Evolutionary conservation across 2,113 vertebrate genomes (phyloP).

Genomic region (Leptodactylus fuscus): DNA sequence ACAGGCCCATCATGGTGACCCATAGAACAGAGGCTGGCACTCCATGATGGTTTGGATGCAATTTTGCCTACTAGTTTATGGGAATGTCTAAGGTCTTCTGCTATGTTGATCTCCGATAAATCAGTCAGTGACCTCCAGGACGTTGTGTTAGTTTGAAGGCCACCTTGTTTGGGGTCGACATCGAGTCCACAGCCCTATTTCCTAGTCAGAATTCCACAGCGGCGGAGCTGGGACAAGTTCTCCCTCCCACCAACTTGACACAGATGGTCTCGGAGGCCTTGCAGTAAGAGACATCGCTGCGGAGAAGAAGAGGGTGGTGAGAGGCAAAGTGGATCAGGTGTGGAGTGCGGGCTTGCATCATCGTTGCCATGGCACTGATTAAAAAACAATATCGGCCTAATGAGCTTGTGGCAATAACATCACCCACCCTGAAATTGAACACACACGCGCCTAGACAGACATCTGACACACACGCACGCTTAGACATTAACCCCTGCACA

Average conservation of each 20-base stretch:
- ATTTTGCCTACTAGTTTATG: too few species aligned
- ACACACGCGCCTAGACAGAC: neutral
- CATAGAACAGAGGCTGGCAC: too few species aligned
- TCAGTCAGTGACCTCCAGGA: neutral
- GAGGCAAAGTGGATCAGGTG: constrained; percentile 71
- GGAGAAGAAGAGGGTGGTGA: constrained; percentile 61
- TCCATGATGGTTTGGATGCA: too few species aligned
- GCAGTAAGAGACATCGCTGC: constrained; percentile 61
- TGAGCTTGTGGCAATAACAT: constrained; percentile 69
- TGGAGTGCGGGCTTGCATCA: constrained; percentile 64
- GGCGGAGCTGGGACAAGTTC: neutral
- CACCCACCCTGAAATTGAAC: constrained; percentile 63
- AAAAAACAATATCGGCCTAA: constrained; percentile 72
- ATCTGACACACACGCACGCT: constrained; percentile 24
- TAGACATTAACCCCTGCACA: constrained; percentile 9
- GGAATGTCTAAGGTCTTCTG: too few species aligned
- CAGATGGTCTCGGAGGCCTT: constrained; percentile 71
- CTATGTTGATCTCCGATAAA: neutral
- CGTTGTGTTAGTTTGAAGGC: neutral
- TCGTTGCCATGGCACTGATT: constrained; percentile 75
- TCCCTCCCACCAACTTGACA: constrained; percentile 49
- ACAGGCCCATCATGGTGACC: neutral
- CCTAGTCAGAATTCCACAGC: constrained; percentile 30
- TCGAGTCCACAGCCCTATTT: neutral
- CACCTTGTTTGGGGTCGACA: neutral